Percentiles rank a stretch among this genome's conserved stretches.
Evolutionary conservation across 1,140 invertebrate genomes (phyloP).

Genomic region (Adelges cooleyi): DNA sequence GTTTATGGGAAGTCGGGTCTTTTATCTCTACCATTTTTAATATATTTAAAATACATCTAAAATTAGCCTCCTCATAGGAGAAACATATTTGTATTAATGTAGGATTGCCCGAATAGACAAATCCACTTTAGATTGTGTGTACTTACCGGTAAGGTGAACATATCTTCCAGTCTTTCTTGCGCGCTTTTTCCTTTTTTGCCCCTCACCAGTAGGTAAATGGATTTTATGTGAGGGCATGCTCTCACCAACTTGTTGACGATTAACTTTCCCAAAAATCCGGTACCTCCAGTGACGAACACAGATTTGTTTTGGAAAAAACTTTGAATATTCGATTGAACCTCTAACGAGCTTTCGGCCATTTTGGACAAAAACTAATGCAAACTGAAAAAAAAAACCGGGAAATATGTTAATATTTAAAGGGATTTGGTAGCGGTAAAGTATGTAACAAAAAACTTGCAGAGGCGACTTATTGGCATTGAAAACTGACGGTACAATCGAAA

Average conservation of each 20-base stretch:
- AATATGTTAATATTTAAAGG: too few relatives aligned
- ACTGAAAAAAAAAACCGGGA: constrained; percentile 3
- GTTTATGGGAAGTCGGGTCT: too few relatives aligned
- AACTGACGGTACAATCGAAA: too few relatives aligned
- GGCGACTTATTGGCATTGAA: too few relatives aligned
- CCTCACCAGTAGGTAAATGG: constrained; percentile 55
- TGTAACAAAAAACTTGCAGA: too few relatives aligned
- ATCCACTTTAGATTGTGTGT: too few relatives aligned
- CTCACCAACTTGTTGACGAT: constrained; percentile 30
- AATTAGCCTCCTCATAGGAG: too few relatives aligned
- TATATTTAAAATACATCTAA: too few relatives aligned
- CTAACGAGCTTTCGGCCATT: not conserved
- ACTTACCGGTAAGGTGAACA: constrained; percentile 55
- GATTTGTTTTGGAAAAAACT: constrained; percentile 39
- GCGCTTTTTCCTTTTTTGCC: constrained; percentile 55
- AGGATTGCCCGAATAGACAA: too few relatives aligned
- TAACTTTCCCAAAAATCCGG: constrained; percentile 70
- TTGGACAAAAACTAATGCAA: not conserved
- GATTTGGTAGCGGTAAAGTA: too few relatives aligned
- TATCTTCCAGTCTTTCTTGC: constrained; percentile 44
- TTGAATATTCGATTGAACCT: constrained; percentile 24
- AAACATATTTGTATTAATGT: too few relatives aligned
- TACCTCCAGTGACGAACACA: constrained; percentile 56
- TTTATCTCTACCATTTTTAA: too few relatives aligned
- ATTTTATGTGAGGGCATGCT: constrained; percentile 53